Base-by-base conservation (phyloP, 2,113 vertebrate genomes). In the Menura novaehollandiae region DNA sequence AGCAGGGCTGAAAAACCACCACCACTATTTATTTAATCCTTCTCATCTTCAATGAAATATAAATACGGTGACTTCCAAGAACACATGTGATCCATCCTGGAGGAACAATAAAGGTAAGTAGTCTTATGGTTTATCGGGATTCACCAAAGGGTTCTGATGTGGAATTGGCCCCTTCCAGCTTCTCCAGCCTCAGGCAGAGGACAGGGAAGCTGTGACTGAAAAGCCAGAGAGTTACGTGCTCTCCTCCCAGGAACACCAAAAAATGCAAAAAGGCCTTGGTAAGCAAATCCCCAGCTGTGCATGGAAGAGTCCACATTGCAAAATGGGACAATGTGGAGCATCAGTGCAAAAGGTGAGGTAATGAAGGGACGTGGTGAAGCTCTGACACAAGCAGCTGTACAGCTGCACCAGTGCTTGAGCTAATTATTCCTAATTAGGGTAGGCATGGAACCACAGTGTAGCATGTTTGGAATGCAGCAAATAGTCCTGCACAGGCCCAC, bases 341-440 rank as follows among this genome's bases (percentile, higher is more conserved):
- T 6, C 51, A 47, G 23, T 13, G 53, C 41, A 55, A 83, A 85
- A 84, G 26, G 63, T 74, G 80, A 84, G 30, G 27, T 27, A 59
- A 49, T 23, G 62, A 76, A 58, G 55, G 30, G 39, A 78, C 41
- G 67, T 5, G 27, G 68, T 35, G n/a, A 77, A 74, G n/a, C 55
- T 80, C 49, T 53, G 43, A 90, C 63, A 93, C 55, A 71, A 73
- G 92, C 80, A 90, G 78, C 43, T 55, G 55, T 62, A 58, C 51
- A 58, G 46, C 23, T 83, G 46, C 30, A 80, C 30, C n/a, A 73
- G 30, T 24, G 72, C 43, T 87, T 78, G 5, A 82, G 71, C 60
- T 91, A 91, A 90, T 88, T 86, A 92, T 77, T 88, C 59, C 75
- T 88, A 84, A 90, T 96, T 77, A 91, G 37, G n/a, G 46, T 53